Conservation (phyloP, 2,113 vertebrate genomes). For the Antigone vipio region DNA sequence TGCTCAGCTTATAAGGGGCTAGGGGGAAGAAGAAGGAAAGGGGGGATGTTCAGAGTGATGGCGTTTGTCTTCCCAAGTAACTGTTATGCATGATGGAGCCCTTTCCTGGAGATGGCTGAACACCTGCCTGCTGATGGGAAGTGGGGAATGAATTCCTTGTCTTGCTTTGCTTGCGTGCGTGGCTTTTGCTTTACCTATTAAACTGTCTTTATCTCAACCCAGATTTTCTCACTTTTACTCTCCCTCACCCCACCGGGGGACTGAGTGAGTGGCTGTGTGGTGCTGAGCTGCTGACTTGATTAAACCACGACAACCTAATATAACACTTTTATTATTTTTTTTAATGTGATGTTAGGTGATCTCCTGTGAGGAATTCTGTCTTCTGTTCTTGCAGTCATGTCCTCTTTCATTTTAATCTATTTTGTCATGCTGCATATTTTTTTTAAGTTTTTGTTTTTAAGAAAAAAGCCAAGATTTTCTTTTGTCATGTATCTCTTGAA, state of each 20-base stretch:
- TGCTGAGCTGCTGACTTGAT: background rate
- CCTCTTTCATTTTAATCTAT: background rate
- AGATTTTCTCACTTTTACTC: background rate
- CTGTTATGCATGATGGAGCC: accelerated
- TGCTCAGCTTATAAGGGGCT: background rate
- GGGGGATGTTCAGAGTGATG: accelerated
- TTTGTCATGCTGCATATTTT: background rate
- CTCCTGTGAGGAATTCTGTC: background rate
- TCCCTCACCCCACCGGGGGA: background rate
- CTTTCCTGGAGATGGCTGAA: background rate
- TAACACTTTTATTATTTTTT: background rate
- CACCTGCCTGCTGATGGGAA: background rate
- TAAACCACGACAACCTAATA: background rate
- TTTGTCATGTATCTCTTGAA: background rate
- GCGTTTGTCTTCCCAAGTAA: background rate
- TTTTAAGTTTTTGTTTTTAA: background rate
- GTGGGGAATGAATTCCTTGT: background rate
- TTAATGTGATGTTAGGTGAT: background rate
- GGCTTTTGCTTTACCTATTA: background rate
- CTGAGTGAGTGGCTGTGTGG: accelerated
- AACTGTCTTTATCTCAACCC: background rate
- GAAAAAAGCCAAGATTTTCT: background rate
- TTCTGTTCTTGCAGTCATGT: background rate
- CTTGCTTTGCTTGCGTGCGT: background rate
- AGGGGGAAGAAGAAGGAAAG: background rate